These are phyloP conservation scores for Scleropages formosus DNA, from an alignment of 2,797 vertebrate species.

Conservation along the genomic window DNA sequence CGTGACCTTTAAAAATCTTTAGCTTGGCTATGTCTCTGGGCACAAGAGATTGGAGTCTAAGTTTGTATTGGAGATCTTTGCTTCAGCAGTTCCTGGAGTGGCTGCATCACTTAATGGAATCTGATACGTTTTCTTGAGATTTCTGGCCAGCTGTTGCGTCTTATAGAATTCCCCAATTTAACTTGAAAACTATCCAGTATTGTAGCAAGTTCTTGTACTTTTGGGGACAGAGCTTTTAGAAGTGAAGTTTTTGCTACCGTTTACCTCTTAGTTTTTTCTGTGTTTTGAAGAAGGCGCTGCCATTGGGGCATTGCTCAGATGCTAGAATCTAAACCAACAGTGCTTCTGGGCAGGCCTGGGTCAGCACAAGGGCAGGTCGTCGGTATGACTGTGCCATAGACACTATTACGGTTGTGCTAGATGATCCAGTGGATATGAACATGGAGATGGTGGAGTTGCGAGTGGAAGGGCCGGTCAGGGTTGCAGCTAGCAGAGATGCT, in stretches of 20 bases:
- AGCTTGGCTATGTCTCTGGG: no score
- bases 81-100: not conserved
- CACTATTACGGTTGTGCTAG: slow-evolving; percentile 61
- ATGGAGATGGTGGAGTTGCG: slow-evolving; percentile 60
- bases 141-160: not conserved
- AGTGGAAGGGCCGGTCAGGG: slow-evolving; percentile 62
- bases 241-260: not conserved
- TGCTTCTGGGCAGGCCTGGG: slow-evolving; percentile 53
- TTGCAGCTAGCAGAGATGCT: slow-evolving; percentile 57
- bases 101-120: slow-evolving; percentile 17
- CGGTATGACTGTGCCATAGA: slow-evolving; percentile 57
- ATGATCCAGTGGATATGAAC: slow-evolving; percentile 62
- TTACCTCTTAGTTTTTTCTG: not conserved
- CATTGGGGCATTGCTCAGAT: slow-evolving; percentile 47
- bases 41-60: slow-evolving; percentile 2
- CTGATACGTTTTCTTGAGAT: not conserved
- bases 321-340: slow-evolving; percentile 52
- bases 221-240: no score
- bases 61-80: slow-evolving; percentile 1
- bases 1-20: no score
- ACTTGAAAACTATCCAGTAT: no score
- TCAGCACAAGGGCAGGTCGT: slow-evolving; percentile 58
- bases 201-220: no score
- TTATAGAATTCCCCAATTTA: no score
- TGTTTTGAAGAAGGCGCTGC: slow-evolving; percentile 46